Evolutionary conservation across 2,797 vertebrate genomes (phyloP), one percentile per base, ranked within the genome.

Genomic region (Hyperoplus immaculatus): DNA sequence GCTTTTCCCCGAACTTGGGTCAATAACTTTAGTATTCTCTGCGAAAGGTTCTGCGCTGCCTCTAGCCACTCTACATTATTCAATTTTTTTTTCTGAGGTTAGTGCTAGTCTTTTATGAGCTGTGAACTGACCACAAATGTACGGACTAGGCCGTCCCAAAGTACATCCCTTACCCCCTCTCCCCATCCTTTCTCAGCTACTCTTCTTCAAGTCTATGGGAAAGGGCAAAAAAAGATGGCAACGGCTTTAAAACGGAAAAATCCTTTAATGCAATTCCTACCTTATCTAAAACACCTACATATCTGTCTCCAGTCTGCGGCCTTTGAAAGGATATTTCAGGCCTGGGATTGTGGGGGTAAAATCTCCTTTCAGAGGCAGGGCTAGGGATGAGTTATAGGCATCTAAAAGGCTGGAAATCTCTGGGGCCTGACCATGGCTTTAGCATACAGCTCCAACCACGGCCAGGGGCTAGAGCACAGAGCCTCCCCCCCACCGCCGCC

Each of bases 261-360:
- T 95, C 95, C 95, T 92, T 96, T 96, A 95, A 96, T 95, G 94
- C 95, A 91, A 95, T 94, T 94, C 92, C 95, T 95, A 93, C 95
- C 95, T 96, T 95, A 96, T 96, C 95, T 95, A 93, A 95, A 96
- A 96, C 95, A 96, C 95, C 94, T 95, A 94, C 92, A 94, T 95
- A 95, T 95, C 94, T 95, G 95, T 95, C 95, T 96, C 93, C 93
- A 94, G 94, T 93, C 92, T 91, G 93, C 88, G 89, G 93, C 93
- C 94, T 95, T 95, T 95, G 94, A 96, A 95, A 94, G 94, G 92
- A 94, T 93, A 93, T 94, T 93, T 93, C 86, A 83, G 91, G 88
- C 88, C 92, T 91, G 93, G 92, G 95, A 93, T 93, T 89, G 93
- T 92, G 90, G 90, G 87, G 87, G 91, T 90, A 76, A 91, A 93